Conservation (phyloP, 2,797 vertebrate species). For the Sebastes oblongus region DNA sequence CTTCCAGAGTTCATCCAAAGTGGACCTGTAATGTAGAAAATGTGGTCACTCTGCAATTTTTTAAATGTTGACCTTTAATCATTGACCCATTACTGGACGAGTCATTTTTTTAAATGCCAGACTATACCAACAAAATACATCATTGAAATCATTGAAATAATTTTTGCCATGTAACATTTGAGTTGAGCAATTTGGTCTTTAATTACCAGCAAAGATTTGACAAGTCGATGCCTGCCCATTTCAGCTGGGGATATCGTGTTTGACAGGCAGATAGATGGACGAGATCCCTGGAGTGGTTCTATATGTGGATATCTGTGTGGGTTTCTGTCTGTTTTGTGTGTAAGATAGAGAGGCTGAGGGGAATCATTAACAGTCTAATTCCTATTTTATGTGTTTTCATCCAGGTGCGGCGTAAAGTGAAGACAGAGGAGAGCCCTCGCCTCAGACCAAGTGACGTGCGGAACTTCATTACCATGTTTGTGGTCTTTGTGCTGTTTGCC, state of each 20-base stretch:
- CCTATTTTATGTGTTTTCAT: not conserved
- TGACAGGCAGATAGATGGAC: not conserved
- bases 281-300: not conserved
- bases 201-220: not conserved
- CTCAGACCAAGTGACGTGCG: constrained; percentile 83
- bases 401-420: constrained; percentile 83
- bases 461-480: constrained; percentile 88
- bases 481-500: constrained; percentile 88
- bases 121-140: constrained; percentile 1
- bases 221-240: not conserved
- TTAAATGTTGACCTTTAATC: constrained; percentile 12
- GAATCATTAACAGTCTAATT: constrained; percentile 1
- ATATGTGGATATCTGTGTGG: not conserved
- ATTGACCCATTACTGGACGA: not conserved
- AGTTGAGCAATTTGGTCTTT: not conserved
- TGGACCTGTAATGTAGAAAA: not conserved
- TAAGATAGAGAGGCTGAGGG: not conserved
- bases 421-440: constrained; percentile 77
- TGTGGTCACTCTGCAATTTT: not conserved
- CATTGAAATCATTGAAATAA: constrained; percentile 2
- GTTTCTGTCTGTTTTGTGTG: not conserved
- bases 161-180: constrained; percentile 10
- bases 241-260: not conserved
- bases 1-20: not conserved
- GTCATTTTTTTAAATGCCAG: constrained; percentile 20